Base-by-base conservation (phyloP, 1,140 invertebrate species). In the Lepidurus apus region DNA sequence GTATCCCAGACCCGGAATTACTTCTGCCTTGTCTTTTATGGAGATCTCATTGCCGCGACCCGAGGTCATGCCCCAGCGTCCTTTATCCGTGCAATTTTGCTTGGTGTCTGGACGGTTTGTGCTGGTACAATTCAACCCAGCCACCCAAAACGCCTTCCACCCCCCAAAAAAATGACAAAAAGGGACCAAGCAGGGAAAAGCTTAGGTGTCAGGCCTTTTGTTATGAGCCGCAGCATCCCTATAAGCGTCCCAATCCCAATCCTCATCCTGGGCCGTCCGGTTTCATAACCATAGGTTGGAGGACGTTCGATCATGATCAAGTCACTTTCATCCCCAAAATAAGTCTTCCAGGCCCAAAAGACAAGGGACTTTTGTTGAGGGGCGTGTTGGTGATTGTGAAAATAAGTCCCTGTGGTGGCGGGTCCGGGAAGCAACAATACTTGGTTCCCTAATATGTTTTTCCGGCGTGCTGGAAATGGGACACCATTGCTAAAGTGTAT, bases 401-500 rank as follows among this genome's bases (percentile, higher is more conserved):
- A 34, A 34, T 34, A 34, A 34, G 34, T 34, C 34, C 34, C 34
- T 34, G 34, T 34, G 34, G 34, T 34, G 34, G 4, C 34, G 3
- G 2, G 34, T 34, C 34, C 34, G 34, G 34, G 34, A 34, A 34
- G 34, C 34, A 34, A 34, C 34, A 34, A 34, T 34, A 34, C 34
- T 34, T 34, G 34, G 34, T 34, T 34, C 34, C 34, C 34, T 34
- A 34, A 34, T 34, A 34, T 34, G 34, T 34, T 34, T 34, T 34
- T 2, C 34, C 3, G 34, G 34, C 34, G 34, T 34, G 34, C 34
- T 34, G 34, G 34, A 65, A 65, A 65, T 65, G 21, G 53, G 53
- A 65, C 53, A 65, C 53, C 53, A 65, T 65, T 65, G 53, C 53
- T 65, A 65, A 65, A 65, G 53, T 65, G 53, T 65, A 65, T 65